Evolutionary conservation across 1,140 invertebrate genomes (phyloP), one percentile per base, ranked within the genome.

Genomic region (Aleiodes sp.): DNA sequence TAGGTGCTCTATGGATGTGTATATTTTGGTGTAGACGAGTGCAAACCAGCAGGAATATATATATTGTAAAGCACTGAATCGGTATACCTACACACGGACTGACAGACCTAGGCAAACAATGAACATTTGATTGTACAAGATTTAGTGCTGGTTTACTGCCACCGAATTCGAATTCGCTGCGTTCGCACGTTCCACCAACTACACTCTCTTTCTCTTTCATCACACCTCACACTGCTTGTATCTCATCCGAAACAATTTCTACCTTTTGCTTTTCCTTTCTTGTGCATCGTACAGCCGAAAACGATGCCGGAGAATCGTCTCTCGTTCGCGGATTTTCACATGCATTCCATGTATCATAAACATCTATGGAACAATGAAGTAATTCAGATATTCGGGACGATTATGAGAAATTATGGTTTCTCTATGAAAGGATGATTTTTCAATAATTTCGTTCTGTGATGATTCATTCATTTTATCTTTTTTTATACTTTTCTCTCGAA

Each of bases 101-200:
- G 75, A 78, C 75, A 74, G 74, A 77, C 72, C 74, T 75, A 75
- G 74, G 70, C 71, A 77, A 78, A 79, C 78, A 79, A 79, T 79
- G 76, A 72, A 77, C 72, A 75, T 78, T 79, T 79, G 76, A 79
- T 79, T 76, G 74, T 74, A 74, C 75, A 77, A 79, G 76, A 79
- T 79, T 79, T 79, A 79, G 73, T 76, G 67, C 74, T 74, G 75
- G 75, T 78, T 78, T 76, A 78, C 75, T 75, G 70, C 75, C 72
- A 65, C 73, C 71, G 75, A 79, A 79, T 79, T 72, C 73, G 73
- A 78, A 78, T 76, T 75, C 73, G 69, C 76, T 16, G 12, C 56
- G n/a, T 59, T 59, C 56, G 56, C 26, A 28, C 26, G 2, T 59
- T 59, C 29, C 28, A 28, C 24, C 56, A 59, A 24, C 56, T 26